Conservation (phyloP, 2,797 vertebrate genomes). For the Gymnodraco acuticeps region DNA sequence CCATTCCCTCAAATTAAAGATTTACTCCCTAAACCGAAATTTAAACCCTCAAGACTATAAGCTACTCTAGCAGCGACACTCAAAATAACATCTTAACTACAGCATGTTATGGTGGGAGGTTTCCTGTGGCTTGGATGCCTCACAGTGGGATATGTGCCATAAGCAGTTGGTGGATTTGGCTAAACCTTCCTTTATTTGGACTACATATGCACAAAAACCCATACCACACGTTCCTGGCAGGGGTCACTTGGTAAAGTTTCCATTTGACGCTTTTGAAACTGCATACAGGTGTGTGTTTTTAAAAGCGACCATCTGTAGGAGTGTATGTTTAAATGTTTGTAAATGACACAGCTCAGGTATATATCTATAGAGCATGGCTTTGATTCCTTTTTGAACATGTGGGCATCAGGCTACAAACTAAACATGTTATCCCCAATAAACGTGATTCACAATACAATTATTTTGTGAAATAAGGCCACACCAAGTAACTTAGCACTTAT, state of each 20-base stretch:
- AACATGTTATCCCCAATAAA: constrained; percentile 58
- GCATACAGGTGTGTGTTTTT: constrained; percentile 71
- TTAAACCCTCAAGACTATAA: constrained; percentile 33
- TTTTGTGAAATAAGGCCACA: constrained; percentile 56
- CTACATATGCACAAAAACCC: constrained; percentile 60
- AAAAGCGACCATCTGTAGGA: constrained; percentile 44
- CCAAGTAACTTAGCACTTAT: constrained; percentile 33
- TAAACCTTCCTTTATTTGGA: constrained; percentile 72
- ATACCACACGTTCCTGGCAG: constrained; percentile 65
- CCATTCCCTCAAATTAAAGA: constrained; percentile 55
- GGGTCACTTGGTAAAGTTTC: constrained; percentile 53
- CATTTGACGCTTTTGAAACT: constrained; percentile 54
- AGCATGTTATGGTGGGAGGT: constrained; percentile 61
- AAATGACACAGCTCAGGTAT: constrained; percentile 63
- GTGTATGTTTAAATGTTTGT: constrained; percentile 14
- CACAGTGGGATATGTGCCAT: constrained; percentile 56
- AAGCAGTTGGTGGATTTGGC: constrained; percentile 66
- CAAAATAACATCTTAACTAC: constrained; percentile 64
- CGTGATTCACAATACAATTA: constrained; percentile 54
- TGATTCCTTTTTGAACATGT: constrained; percentile 54
- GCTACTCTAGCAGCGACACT: constrained; percentile 39
- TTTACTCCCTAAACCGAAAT: constrained; percentile 35
- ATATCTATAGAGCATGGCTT: constrained; percentile 46
- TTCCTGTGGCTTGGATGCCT: constrained; percentile 71
- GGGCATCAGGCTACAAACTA: constrained; percentile 61